Base-by-base conservation (phyloP, 30 jellyfish, hydroid and myxozoan species). In the Hydra vulgaris region DNA sequence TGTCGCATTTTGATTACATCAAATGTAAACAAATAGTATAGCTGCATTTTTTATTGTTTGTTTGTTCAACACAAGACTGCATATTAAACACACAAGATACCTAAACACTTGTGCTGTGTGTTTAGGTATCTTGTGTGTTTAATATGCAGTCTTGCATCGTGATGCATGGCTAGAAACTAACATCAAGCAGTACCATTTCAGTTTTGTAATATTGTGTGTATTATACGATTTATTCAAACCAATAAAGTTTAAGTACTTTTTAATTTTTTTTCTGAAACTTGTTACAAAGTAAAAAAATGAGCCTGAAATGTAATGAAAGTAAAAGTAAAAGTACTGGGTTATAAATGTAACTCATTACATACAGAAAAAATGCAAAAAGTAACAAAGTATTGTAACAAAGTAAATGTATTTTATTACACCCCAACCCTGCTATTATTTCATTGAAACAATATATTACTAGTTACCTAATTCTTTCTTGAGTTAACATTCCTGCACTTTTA, bases 401-500 rank as follows among this genome's bases (percentile, higher is more conserved):
- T 40, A 40, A 40, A 40, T 40, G 61, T 40, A 40, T 12, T 40
- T 40, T 12, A 40, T 40, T 40, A 40, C 61, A 40, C 61, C 61
- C 61, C 61, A 40, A 40, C 61, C 5, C 61, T 40, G 61, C 61
- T n/a, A n/a, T n/a, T n/a, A n/a, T n/a, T n/a, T n/a, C n/a, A n/a
- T n/a, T n/a, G n/a, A n/a, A n/a, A n/a, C n/a, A 12, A 40, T 12
- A 40, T 40, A 40, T 5, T 21, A 21, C 8, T 54, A 8, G 7
- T 78, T 78, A 78, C 85, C 77, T 23, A 16, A 53, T 53, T 27
- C 85, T 18, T 17, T 53, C 53, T 18, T 56, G 79, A 15, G 85
- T 53, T 23, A 78, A 53, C 26, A 78, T 23, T 15, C 85, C 54
- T 22, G 85, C 79, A 78, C 79, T 52, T 78, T 78, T 78, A 19